Percentiles rank a stretch among this genome's conserved stretches.
Evolutionary conservation across 2,113 vertebrate species (phyloP).

Genomic region (Ictalurus punctatus): DNA sequence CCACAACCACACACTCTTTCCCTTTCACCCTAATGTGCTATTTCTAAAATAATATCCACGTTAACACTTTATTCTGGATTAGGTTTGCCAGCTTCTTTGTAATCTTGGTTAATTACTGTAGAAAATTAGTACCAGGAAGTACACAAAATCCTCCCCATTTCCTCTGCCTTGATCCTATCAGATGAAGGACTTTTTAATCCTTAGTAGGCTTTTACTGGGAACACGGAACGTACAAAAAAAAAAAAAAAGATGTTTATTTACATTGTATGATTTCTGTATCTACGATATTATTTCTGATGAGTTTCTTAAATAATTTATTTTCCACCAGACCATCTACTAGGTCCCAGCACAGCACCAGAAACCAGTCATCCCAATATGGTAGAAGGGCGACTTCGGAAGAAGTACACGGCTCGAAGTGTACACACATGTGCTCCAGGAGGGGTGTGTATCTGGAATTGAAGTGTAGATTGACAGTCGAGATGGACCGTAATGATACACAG

Average conservation of each 20-base stretch:
- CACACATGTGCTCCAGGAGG: conserved; percentile 73
- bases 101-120: background rate
- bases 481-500: background rate
- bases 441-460: conserved; percentile 56
- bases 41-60: background rate
- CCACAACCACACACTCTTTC: background rate
- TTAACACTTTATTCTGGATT: background rate
- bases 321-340: conserved; percentile 60
- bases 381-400: conserved; percentile 53
- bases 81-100: background rate
- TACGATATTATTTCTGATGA: no score
- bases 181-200: background rate
- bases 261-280: background rate
- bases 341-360: conserved; percentile 56
- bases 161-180: background rate
- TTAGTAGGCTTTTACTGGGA: background rate
- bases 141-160: background rate
- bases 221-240: background rate
- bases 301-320: background rate
- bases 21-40: background rate
- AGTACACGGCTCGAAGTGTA: conserved; percentile 63
- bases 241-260: background rate
- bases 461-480: background rate
- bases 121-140: background rate
- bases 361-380: conserved; percentile 10